Percentiles rank a stretch among this genome's conserved stretches.
These are phyloP conservation scores for Mythimna albipuncta DNA, from an alignment of 2,888 invertebrate species.

Conservation along the genomic window DNA sequence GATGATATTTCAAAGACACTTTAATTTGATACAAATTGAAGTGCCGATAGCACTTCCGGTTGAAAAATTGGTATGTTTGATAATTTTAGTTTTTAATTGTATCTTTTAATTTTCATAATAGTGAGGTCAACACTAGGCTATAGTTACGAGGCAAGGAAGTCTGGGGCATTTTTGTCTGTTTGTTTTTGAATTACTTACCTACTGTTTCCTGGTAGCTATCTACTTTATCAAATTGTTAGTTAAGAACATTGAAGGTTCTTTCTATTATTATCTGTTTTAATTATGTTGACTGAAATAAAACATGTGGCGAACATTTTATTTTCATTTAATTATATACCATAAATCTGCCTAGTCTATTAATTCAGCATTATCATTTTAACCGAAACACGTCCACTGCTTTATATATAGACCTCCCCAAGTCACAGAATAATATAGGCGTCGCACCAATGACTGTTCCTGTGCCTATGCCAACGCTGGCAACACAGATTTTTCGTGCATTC, in stretches of 20 bases:
- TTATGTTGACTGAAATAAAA: neutral
- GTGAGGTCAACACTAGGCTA: neutral
- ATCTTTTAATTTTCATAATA: conserved; percentile 22
- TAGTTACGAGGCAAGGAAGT: neutral
- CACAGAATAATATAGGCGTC: no score
- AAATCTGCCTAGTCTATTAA: no score
- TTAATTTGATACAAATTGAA: conserved; percentile 13
- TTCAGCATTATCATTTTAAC: no score
- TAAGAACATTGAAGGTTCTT: neutral
- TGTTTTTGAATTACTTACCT: neutral
- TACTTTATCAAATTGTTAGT: conserved; percentile 1
- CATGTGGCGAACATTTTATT: neutral
- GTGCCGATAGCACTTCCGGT: neutral
- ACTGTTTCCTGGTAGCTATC: neutral
- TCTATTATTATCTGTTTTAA: neutral
- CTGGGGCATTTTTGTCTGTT: neutral
- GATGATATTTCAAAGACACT: conserved; percentile 13
- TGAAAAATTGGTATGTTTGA: conserved; percentile 23
- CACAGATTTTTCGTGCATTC: no score
- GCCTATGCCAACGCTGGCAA: no score
- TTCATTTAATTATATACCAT: no score
- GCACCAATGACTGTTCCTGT: no score
- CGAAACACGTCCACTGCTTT: no score
- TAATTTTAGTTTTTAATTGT: conserved; percentile 1
- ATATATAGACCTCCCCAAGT: no score